A percentile compares a stretch with the other conserved stretches of the same genome.
Conservation (phyloP, 2,888 invertebrate species). For the Acrobasis consociella region DNA sequence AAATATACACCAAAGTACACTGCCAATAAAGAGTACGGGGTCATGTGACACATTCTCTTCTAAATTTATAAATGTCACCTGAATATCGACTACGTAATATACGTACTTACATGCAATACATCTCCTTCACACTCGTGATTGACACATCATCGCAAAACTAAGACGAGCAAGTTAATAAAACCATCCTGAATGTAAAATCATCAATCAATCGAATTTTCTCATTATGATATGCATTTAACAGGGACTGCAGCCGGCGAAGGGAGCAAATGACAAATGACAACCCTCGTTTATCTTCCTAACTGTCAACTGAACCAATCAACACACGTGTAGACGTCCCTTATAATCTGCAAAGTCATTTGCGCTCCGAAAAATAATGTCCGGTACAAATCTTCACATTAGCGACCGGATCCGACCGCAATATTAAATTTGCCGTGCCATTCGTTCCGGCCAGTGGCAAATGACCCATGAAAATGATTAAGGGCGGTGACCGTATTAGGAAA, state of each 20-base stretch:
- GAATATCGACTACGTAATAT: background rate
- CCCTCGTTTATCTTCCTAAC: slow-evolving; percentile 78
- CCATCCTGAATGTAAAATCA: slow-evolving; percentile 38
- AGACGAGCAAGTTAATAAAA: slow-evolving; percentile 12
- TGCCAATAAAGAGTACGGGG: too few relatives aligned
- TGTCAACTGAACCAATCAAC: slow-evolving; percentile 78
- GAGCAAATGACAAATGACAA: slow-evolving; percentile 75
- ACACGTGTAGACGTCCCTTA: slow-evolving; percentile 64
- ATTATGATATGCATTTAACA: slow-evolving; percentile 75
- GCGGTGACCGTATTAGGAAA: slow-evolving; percentile 35
- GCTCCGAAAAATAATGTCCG: slow-evolving; percentile 23
- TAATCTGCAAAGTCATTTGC: slow-evolving; percentile 34
- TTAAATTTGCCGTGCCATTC: slow-evolving; percentile 38
- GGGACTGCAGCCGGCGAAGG: slow-evolving; percentile 67
- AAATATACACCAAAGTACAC: too few relatives aligned
- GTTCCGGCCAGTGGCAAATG: slow-evolving; percentile 46
- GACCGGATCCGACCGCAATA: slow-evolving; percentile 29
- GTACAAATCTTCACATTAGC: slow-evolving; percentile 15
- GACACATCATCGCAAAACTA: slow-evolving; percentile 11
- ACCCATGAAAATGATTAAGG: slow-evolving; percentile 45
- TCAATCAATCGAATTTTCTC: slow-evolving; percentile 70
- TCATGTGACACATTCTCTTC: too few relatives aligned
- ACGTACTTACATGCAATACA: too few relatives aligned
- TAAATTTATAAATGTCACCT: background rate
- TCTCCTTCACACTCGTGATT: slow-evolving; percentile 2